Conservation (phyloP, 2,888 invertebrate species). For the Cerceris rybyensis region DNA sequence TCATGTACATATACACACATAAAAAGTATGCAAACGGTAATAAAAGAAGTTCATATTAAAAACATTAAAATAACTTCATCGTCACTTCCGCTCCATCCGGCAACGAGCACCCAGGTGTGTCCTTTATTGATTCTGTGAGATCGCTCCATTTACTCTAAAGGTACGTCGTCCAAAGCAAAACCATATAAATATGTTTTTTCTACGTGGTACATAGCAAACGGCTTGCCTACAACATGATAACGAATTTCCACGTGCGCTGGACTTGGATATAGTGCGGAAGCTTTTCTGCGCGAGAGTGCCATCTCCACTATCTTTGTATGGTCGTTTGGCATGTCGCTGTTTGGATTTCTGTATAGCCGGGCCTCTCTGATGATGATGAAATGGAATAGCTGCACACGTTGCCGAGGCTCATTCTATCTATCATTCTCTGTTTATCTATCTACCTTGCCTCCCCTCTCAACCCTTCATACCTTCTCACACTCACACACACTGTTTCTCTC, state of each 20-base stretch:
- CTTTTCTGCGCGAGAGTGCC: conserved; percentile 7
- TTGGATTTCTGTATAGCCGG: background rate
- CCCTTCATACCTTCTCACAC: conserved; percentile 11
- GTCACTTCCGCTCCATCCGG: background rate
- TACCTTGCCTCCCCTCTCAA: conserved; percentile 12
- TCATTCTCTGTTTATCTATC: conserved; percentile 40
- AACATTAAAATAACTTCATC: background rate
- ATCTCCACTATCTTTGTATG: conserved; percentile 13
- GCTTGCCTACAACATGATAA: background rate
- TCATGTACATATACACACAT: too few relatives aligned
- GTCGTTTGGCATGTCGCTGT: conserved; percentile 14
- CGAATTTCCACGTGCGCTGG: conserved; percentile 11
- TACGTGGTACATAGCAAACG: background rate
- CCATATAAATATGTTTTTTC: background rate
- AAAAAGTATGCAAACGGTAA: too few relatives aligned
- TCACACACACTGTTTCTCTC: conserved; percentile 12
- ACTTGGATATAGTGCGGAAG: conserved; percentile 5
- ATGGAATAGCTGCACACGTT: conserved; percentile 35
- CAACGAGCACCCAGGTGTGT: background rate
- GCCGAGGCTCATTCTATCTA: conserved; percentile 20
- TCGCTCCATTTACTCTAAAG: background rate
- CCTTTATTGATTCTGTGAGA: background rate
- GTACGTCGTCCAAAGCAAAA: background rate
- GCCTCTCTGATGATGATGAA: conserved; percentile 34
- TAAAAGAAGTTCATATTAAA: too few relatives aligned